Conservation (phyloP, 2,888 invertebrate species). For the Lithophane socia region DNA sequence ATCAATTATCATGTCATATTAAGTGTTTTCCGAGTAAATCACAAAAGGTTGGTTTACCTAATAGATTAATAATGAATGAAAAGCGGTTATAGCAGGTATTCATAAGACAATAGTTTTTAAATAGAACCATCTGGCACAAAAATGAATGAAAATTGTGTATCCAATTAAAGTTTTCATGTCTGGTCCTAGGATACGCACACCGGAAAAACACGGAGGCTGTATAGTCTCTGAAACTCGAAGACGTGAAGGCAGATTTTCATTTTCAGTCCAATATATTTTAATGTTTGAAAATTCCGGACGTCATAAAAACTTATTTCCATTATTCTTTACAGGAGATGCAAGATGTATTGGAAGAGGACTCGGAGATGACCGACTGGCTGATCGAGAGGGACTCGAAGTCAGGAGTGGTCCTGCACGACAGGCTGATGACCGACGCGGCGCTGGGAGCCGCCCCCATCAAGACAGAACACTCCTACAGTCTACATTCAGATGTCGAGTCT, state of each 20-base stretch:
- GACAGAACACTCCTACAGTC: slow-evolving; percentile 97
- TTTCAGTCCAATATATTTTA: background rate
- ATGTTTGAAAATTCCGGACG: background rate
- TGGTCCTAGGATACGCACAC: background rate
- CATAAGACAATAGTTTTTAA: background rate
- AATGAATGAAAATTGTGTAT: background rate
- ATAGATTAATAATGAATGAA: background rate
- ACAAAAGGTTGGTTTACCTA: background rate
- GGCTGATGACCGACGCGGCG: slow-evolving; percentile 97
- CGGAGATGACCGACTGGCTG: slow-evolving; percentile 93
- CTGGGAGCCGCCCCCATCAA: slow-evolving; percentile 96
- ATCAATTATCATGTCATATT: slow-evolving; percentile 26
- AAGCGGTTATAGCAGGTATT: background rate
- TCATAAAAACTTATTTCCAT: slow-evolving; percentile 4
- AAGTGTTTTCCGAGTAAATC: slow-evolving; percentile 11
- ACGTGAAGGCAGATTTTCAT: background rate
- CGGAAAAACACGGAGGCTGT: background rate
- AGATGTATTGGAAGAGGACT: slow-evolving; percentile 92
- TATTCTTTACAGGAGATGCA: slow-evolving; percentile 90
- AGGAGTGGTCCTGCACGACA: slow-evolving; percentile 95
- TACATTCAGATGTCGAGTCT: slow-evolving; percentile 93
- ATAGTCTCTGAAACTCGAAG: background rate
- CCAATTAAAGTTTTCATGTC: background rate
- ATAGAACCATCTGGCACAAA: background rate
- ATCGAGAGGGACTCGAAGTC: slow-evolving; percentile 92